phyloP scores from a whole-genome alignment of 2,888 invertebrate species.

The Argyresthia albistria region DNA sequence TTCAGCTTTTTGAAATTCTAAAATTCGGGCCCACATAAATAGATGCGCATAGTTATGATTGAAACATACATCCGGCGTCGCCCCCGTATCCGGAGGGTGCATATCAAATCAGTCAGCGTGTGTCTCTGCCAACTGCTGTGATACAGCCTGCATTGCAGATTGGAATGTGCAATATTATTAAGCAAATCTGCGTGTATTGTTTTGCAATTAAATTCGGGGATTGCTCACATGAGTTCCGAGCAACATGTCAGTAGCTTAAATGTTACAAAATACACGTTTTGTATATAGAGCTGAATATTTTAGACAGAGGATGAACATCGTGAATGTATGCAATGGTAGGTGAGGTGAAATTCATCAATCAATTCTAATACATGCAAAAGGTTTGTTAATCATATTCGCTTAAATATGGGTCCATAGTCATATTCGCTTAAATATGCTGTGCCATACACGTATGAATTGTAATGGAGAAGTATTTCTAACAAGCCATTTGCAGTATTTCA shows the following conservation, averaged over 20 bases:
- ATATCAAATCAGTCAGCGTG: conserved; percentile 56
- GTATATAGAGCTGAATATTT: no score
- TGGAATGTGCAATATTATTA: conserved; percentile 57
- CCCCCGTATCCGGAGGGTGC: conserved; percentile 39
- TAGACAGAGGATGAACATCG: no score
- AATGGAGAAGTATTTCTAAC: no score
- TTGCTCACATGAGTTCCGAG: no score
- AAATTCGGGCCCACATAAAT: background rate
- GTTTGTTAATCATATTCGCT: no score
- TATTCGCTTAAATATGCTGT: background rate
- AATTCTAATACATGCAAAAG: no score
- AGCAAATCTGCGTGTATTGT: conserved; percentile 14
- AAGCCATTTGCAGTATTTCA: no score
- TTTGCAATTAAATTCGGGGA: background rate
- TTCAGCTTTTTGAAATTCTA: background rate
- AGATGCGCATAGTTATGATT: conserved; percentile 6
- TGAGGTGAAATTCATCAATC: no score
- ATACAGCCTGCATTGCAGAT: conserved; percentile 44
- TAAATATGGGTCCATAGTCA: no score
- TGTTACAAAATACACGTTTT: no score
- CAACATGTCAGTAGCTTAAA: no score
- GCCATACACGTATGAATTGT: no score
- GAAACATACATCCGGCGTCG: background rate
- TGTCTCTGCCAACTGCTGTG: conserved; percentile 45
- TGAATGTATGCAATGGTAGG: conserved; percentile 14